Base-by-base conservation (phyloP, 2,113 vertebrate species). In the Thalassarche chlororhynchos region DNA sequence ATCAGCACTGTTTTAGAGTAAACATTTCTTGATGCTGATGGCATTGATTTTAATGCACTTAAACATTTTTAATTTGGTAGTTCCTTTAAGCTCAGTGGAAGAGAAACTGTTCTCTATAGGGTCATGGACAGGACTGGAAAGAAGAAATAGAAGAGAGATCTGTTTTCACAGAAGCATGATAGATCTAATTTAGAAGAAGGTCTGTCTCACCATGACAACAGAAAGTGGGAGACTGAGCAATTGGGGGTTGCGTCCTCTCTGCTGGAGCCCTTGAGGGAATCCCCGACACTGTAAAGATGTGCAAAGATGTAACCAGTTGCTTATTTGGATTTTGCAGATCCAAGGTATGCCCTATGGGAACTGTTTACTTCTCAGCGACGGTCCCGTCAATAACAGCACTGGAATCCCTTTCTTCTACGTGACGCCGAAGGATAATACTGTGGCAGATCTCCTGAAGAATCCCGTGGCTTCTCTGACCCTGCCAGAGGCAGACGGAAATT, bases 261-360 rank as follows among this genome's bases (percentile, higher is more conserved):
- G 57, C 29, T 47, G 25, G n/a, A 78, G 36, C 65, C 42, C 36
- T 72, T 38, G 40, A 60, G 61, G 46, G 46, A 69, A 66, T n/a
- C 9, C 20, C 60, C 1, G 4, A 32, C 16, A 5, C 0, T n/a
- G 55, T 54, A 74, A 42, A 42, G 12, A 1, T 21, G 17, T 84
- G 66, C 66, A 90, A 61, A 86, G 66, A 55, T 31, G 32, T 91
- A 71, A 95, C 51, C 11, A 6, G 32, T 8, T 66, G 20, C 51
- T 76, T 93, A 12, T 92, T 87, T 72, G 61, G 24, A 80, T 91
- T 98, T 95, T 97, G 47, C 97, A 99, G 99, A 99, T 99, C 79
- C 98, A 97, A 97, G 99, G 99, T 60, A 79, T 99, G 65, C 99
- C 99, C 9, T 99, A 99, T 95, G 99, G 99, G n/a, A 99, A 98